Evolutionary conservation across 2,113 vertebrate genomes (phyloP).

Genomic region (Telmatochromis sp.): DNA sequence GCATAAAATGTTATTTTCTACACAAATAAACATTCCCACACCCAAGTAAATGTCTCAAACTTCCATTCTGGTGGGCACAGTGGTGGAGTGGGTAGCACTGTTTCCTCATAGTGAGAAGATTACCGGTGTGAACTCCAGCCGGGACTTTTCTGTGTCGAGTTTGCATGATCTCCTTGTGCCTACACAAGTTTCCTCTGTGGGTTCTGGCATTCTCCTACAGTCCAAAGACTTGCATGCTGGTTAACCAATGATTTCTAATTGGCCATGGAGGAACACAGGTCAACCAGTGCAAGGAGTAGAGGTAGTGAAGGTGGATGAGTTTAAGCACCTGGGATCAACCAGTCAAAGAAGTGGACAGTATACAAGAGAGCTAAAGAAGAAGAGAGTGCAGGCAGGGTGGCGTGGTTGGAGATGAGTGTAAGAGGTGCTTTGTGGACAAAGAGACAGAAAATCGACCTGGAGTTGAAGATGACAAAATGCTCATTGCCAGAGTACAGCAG

Average conservation of each 20-base stretch:
- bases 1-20: not conserved
- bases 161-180: not conserved
- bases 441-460: not conserved
- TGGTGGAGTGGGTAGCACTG: not conserved
- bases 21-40: not conserved
- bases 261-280: not conserved
- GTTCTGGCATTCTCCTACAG: not conserved
- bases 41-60: not conserved
- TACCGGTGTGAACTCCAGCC: not conserved
- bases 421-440: not conserved
- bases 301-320: not conserved
- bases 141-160: not conserved
- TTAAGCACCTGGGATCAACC: not conserved
- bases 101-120: not conserved
- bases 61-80: not conserved
- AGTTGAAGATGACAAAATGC: not conserved
- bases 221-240: not conserved
- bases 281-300: not conserved
- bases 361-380: not conserved
- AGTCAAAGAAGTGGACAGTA: not conserved
- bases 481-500: not conserved
- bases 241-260: not conserved
- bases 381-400: not conserved
- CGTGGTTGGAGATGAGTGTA: not conserved
- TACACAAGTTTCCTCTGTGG: not conserved